Evolutionary conservation across 1,140 invertebrate genomes (phyloP).

Genomic region (Aphidius gifuensis): DNA sequence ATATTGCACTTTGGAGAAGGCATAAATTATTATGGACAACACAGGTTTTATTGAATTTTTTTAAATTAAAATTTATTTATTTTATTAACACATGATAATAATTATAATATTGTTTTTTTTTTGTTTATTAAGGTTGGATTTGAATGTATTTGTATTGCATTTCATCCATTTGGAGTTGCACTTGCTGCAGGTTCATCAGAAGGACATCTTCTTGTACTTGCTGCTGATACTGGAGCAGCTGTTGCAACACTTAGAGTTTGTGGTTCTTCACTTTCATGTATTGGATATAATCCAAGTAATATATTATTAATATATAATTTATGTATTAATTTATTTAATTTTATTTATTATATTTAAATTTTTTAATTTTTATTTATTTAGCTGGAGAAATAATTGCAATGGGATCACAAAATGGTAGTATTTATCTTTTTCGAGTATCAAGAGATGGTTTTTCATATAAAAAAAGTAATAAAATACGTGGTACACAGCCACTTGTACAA

Average conservation of each 20-base stretch:
- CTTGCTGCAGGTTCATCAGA: constrained; percentile 85
- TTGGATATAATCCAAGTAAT: constrained; percentile 82
- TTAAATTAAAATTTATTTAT: background rate
- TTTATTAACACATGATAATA: background rate
- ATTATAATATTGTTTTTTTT: constrained; percentile 2
- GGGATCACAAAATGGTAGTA: constrained; percentile 85
- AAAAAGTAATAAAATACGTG: constrained; percentile 81
- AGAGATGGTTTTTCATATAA: constrained; percentile 84
- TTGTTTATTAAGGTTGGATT: constrained; percentile 61
- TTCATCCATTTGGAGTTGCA: constrained; percentile 83
- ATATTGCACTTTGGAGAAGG: constrained; percentile 84
- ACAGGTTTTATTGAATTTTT: constrained; percentile 61
- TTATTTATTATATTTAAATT: constrained; percentile 5
- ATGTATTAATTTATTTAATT: constrained; percentile 1
- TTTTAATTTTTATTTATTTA: constrained; percentile 45
- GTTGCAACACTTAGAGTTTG: constrained; percentile 82
- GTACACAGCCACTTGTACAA: constrained; percentile 75
- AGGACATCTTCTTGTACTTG: constrained; percentile 81
- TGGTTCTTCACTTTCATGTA: constrained; percentile 77
- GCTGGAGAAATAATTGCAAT: constrained; percentile 87
- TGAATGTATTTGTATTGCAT: constrained; percentile 78
- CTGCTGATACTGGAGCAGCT: constrained; percentile 76
- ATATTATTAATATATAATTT: constrained; percentile 17
- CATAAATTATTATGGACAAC: constrained; percentile 84
- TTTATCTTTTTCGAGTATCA: constrained; percentile 80